Evolutionary conservation across 2,888 invertebrate genomes (phyloP), one percentile per base, ranked within the genome.

Genomic region (Galerucella pusilla): DNA sequence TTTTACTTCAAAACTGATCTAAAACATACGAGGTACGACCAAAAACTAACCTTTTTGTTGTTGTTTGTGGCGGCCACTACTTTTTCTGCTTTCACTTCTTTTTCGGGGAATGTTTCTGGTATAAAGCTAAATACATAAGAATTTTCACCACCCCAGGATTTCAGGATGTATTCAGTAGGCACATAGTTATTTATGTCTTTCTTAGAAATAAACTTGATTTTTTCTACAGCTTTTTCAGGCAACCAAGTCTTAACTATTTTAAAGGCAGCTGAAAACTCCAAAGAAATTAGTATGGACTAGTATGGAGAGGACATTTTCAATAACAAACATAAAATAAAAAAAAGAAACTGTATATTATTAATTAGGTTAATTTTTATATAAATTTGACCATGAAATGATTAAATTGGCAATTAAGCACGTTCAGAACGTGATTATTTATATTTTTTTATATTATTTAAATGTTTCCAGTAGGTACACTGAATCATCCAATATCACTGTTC

Each of bases 191-290:
- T 92, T 65, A 98, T 88, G 16, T 90, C 92, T 76, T 92, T 92
- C 85, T 94, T 95, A 71, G 91, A 91, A 0, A 96, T 91, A 88
- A 96, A 95, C 86, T 95, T 96, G 86, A 98, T 94, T 87, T 93
- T 93, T 84, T 96, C 94, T 25, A 96, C 94, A 12, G 96, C 97
- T 87, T 95, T 95, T 0, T 96, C 93, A 2, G 97, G 97, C 71
- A 98, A 86, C 89, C 97, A 91, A 0, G 93, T 90, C 87, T 97
- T 97, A 10, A 98, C 94, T 61, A 98, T 91, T 88, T 95, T 97
- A 88, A 97, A 97, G 0, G 96, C 96, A 78, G 97, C 96, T 94
- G 84, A 76, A 89, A 89, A 72, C 75, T 1, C 35, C 35, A 42
- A 42, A 42, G 35, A 42, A 42, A 35, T 35, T 35, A 35, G 35